Evolutionary conservation across 2,797 vertebrate species (phyloP), one percentile per base, ranked within the genome.

Genomic region (Novumbra hubbsi): DNA sequence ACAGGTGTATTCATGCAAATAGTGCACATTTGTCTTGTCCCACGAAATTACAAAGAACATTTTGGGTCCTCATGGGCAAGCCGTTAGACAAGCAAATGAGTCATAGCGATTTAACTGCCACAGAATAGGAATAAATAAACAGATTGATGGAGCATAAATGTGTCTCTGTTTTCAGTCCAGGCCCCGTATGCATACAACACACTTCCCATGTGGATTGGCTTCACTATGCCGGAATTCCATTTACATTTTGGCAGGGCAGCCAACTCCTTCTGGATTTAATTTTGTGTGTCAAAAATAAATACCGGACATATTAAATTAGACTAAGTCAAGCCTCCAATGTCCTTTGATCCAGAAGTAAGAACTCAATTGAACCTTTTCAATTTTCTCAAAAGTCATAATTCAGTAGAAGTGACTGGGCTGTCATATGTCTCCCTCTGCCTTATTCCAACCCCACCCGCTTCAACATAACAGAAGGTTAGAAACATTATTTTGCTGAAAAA

Each of bases 21-120:
- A 24, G 32, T 21, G 19, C 16, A 41, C 72, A 77, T 85, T 83
- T 73, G 73, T 75, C 24, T 50, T 2, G 14, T 70, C 74, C 70
- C 73, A 38, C n/a, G 3, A 24, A 30, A 72, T 63, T 32, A 30
- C 30, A 38, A 17, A 45, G 30, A 48, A 49, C n/a, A 38, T 38
- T 67, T 27, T 66, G 27, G 48, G 72, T 52, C 49, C 65, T 19
- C 34, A 24, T 52, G 12, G 68, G 63, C 19, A 49, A 74, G 17
- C 38, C 52, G 52, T 71, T 41, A 62, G 78, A 81, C 73, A 76
- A 66, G 64, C 48, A 52, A 82, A 79, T 78, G 34, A 84, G 71
- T 71, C 72, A 73, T 65, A 14, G 70, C 55, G 65, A 75, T 81
- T 86, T 80, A 81, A 73, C 66, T 67, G 60, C 71, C 45, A 76